These are phyloP conservation scores for Zosterops hypoxanthus DNA, from an alignment of 2,113 vertebrate species.

Conservation along the genomic window DNA sequence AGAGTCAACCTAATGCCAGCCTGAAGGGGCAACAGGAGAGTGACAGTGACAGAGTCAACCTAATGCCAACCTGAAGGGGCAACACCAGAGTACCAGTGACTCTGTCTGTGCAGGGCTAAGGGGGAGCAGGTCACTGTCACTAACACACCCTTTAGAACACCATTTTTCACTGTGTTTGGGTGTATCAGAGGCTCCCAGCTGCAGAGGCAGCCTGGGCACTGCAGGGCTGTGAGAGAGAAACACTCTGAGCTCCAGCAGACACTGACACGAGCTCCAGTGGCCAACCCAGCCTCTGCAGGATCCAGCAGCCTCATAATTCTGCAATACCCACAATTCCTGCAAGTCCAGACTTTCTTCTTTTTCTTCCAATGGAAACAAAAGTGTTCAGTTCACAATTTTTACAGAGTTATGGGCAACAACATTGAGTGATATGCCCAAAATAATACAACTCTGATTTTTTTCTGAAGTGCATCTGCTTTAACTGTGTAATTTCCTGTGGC, in stretches of 20 bases:
- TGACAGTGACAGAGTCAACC: not conserved
- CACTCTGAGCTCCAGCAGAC: not conserved
- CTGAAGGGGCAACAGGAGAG: conserved; percentile 40
- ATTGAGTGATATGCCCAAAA: not conserved
- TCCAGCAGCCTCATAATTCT: not conserved
- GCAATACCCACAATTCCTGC: not conserved
- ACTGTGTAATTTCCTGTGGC: not conserved
- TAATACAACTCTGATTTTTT: not conserved
- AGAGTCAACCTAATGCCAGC: conserved; percentile 67
- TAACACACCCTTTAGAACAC: not conserved
- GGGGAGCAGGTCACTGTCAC: not conserved
- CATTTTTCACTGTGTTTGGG: not conserved
- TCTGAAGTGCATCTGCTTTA: not conserved
- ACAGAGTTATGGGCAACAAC: not conserved
- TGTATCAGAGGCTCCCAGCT: too few species aligned
- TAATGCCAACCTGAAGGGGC: conserved; percentile 78
- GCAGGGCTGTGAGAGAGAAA: too few species aligned
- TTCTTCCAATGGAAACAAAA: not conserved
- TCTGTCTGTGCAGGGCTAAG: fast-evolving
- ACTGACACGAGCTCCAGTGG: fast-evolving
- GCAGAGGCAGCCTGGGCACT: not conserved
- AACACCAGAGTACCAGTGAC: fast-evolving
- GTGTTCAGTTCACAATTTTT: not conserved
- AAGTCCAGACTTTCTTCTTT: not conserved
- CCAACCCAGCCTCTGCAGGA: not conserved